Evolutionary conservation across 1,140 invertebrate genomes (phyloP).

Genomic region (Heliconius eleuchia): DNA sequence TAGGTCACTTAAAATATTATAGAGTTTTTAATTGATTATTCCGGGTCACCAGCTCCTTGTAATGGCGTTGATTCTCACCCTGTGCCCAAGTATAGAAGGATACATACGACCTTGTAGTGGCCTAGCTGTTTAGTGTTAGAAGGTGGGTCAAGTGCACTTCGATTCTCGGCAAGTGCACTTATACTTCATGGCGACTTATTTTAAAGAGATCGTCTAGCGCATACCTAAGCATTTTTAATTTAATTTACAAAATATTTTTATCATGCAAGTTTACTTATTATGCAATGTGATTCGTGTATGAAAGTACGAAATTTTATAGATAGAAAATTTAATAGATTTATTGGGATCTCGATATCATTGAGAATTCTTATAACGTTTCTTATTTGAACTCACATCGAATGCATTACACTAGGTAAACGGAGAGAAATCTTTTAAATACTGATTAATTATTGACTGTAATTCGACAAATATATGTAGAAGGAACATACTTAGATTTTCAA

Average conservation of each 20-base stretch:
- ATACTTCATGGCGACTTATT: slow-evolving; percentile 15
- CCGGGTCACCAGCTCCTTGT: slow-evolving; percentile 13
- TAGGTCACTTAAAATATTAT: neutral
- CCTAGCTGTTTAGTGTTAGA: neutral
- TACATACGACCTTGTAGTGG: slow-evolving; percentile 13
- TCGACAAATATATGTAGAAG: too few species aligned
- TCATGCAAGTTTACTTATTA: neutral
- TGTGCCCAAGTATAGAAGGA: neutral
- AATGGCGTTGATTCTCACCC: slow-evolving; percentile 1
- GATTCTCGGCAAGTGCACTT: slow-evolving; percentile 25
- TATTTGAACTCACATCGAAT: too few species aligned
- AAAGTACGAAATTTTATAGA: neutral
- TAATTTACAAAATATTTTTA: neutral
- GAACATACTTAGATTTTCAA: too few species aligned
- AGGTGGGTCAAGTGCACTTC: slow-evolving; percentile 25
- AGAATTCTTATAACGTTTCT: too few species aligned
- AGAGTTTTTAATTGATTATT: slow-evolving; percentile 10
- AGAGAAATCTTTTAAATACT: too few species aligned
- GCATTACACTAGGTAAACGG: too few species aligned
- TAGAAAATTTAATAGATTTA: too few species aligned
- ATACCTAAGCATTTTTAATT: neutral
- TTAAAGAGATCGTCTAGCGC: slow-evolving; percentile 9
- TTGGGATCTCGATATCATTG: too few species aligned
- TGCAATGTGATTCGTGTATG: neutral
- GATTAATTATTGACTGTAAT: too few species aligned